These are phyloP conservation scores for Eurypyga helias DNA, from an alignment of 2,113 vertebrate species.

Conservation along the genomic window DNA sequence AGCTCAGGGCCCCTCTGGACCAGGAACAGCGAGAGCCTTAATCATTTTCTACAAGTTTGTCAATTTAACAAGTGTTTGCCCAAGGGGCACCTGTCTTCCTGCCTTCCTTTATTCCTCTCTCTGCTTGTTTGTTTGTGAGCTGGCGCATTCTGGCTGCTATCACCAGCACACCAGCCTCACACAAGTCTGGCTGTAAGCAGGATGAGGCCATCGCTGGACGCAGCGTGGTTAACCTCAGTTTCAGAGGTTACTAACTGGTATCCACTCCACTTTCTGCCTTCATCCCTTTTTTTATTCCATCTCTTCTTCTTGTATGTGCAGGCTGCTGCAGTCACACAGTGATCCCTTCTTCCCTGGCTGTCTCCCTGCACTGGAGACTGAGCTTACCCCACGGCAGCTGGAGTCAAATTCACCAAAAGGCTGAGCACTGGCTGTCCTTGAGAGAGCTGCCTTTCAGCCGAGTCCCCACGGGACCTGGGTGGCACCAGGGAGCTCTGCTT, in stretches of 20 bases:
- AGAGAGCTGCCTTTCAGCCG: background rate
- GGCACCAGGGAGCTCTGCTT: background rate
- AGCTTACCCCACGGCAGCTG: background rate
- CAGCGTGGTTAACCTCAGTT: background rate
- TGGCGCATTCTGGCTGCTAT: constrained; percentile 26
- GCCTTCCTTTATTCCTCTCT: constrained; percentile 59
- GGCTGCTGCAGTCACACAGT: background rate
- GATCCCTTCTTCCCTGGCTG: background rate
- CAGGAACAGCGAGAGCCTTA: constrained; percentile 64
- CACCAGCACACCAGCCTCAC: background rate
- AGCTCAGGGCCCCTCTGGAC: constrained; percentile 60
- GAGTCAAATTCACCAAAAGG: background rate
- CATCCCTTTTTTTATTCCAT: background rate
- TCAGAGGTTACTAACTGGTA: background rate
- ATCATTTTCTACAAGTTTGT: constrained; percentile 74
- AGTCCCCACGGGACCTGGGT: background rate
- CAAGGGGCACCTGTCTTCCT: constrained; percentile 68
- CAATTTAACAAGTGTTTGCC: constrained; percentile 74
- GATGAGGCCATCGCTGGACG: background rate
- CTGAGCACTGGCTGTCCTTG: background rate
- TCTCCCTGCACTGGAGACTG: background rate
- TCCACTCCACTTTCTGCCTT: background rate
- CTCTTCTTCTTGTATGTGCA: background rate
- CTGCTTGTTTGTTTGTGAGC: constrained; percentile 57
- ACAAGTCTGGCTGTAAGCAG: background rate